Evolutionary conservation across 1,140 invertebrate genomes (phyloP), one percentile per base, ranked within the genome.

Genomic region (Danaus melanippus): DNA sequence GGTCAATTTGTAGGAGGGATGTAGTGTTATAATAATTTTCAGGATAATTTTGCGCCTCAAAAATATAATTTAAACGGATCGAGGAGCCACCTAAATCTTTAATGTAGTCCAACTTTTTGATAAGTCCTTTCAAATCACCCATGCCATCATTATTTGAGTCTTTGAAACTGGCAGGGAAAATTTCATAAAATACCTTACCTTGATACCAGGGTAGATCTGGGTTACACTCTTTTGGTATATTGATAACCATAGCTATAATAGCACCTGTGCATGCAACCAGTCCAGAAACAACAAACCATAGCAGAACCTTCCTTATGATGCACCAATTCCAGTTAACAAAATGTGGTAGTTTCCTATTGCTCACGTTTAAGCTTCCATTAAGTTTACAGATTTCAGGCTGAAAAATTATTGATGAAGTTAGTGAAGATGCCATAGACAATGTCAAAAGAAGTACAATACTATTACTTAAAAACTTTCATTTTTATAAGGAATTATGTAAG

Each of bases 251-350:
- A 8, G 89, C 90, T 50, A 94, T 88, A 3, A 93, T 92, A 1
- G 93, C 81, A 1, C 90, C 92, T 47, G 92, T 80, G 77, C 93
- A 93, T 2, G 90, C 92, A 9, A 92, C 76, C 8, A 94, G 75
- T 10, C 89, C 85, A 8, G 92, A 92, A 47, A 94, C 76, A 43
- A 93, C 90, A 7, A 91, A 80, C 89, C 92, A 94, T 51, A 93
- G 90, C 46, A 92, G 90, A 40, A 90, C 85, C 72, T 92, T 92
- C 50, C 93, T 85, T 58, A 95, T 94, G 0, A 94, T 60, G 1
- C 89, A 89, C 93, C 93, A 95, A 74, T 95, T 94, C 93, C 93
- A 95, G 49, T 91, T 91, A 58, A 93, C 91, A 72, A 95, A 95
- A 58, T 66, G 79, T 10, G 89, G 89, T 46, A 88, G 62, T 60